Evolutionary conservation across 2,888 invertebrate genomes (phyloP), one percentile per base, ranked within the genome.

Genomic region (Andricus curvator): DNA sequence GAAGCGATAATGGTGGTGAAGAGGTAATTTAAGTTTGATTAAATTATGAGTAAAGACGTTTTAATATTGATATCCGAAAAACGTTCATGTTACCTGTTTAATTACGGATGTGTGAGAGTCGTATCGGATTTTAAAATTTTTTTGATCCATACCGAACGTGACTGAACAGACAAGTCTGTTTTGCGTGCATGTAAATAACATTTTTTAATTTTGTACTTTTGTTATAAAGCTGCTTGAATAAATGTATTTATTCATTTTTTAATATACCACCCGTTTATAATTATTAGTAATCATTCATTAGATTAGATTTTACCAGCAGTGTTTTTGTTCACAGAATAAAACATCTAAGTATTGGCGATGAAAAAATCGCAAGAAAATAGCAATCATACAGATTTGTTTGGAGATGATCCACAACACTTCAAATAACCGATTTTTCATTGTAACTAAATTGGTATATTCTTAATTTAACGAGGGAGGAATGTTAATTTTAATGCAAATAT

Each of bases 201-300:
- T 66, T 51, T 44, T 68, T 44, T 0, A 29, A 62, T 65, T 82
- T 85, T 82, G 60, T 81, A 77, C 67, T 65, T 79, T 84, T 84
- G 74, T 89, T 84, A 81, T 67, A 78, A 83, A 83, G 83, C 80
- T 86, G 83, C 82, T 84, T 15, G 78, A 90, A 89, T 88, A 90
- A 89, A 89, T 80, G 80, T 87, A 89, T 88, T 89, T 88, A 90
- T 89, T 89, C 85, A 82, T 82, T 82, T 84, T 74, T 67, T 82
- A 15, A 62, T 25, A 15, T 15, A n/a, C 4, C 9, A 56, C 3
- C 15, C 15, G 44, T 44, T 15, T 44, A 15, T 44, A 44, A 44
- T 44, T 15, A 44, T 44, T 44, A 44, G 3, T 15, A 44, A 4
- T 62, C 1, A 62, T 9, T 13, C 15, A 25, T 15, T 15, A 25